Conservation (phyloP, 2,888 invertebrate species). For the Helobdella robusta region DNA sequence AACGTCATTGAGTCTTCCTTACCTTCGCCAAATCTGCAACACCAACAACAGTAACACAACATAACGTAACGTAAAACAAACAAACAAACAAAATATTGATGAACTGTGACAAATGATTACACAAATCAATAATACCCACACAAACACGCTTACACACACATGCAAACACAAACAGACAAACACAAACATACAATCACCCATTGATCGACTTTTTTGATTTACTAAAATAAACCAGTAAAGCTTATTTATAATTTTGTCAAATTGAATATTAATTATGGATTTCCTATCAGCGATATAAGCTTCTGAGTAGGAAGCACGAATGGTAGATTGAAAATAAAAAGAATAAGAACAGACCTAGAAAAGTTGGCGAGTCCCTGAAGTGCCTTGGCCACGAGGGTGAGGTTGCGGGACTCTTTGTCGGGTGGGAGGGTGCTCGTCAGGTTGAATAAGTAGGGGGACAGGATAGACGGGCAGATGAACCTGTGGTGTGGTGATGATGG, state of each 20-base stretch:
- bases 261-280: too few relatives aligned
- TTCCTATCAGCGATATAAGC: too few relatives aligned
- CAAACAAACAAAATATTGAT: neutral
- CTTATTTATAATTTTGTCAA: too few relatives aligned
- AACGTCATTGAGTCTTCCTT: constrained; percentile 96
- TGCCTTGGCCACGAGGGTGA: constrained; percentile 86
- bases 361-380: constrained; percentile 89
- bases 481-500: too few relatives aligned
- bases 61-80: neutral
- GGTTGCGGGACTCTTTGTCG: constrained; percentile 76
- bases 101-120: neutral
- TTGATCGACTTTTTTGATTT: too few relatives aligned
- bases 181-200: too few relatives aligned
- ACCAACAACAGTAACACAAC: neutral
- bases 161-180: too few relatives aligned
- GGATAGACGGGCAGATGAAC: constrained; percentile 85
- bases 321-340: neutral
- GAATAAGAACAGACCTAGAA: constrained; percentile 56
- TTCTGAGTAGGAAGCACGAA: neutral
- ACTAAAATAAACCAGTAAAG: too few relatives aligned
- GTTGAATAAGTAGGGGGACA: constrained; percentile 82
- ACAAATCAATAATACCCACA: too few relatives aligned
- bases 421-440: constrained; percentile 81
- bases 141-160: too few relatives aligned
- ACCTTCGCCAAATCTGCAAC: constrained; percentile 57